phyloP scores from a whole-genome alignment of 2,797 vertebrate genomes.

The Micrastur ruficollis region DNA sequence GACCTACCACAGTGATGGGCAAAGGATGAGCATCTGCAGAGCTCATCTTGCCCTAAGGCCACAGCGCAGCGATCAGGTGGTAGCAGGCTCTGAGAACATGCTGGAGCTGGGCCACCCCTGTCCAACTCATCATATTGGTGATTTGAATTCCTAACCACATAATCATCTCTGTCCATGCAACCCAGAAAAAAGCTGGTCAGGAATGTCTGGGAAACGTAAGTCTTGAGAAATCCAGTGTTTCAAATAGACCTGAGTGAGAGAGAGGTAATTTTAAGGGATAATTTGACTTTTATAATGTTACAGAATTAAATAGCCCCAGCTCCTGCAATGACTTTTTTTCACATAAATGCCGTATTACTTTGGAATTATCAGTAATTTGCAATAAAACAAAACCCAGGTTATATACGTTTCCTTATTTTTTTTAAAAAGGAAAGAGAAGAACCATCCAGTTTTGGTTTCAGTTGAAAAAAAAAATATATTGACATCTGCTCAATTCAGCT shows the following conservation, averaged over 20 bases:
- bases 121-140: background rate
- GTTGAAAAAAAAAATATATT: background rate
- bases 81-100: background rate
- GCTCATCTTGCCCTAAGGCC: background rate
- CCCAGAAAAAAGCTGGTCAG: background rate
- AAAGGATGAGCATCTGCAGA: conserved; percentile 19
- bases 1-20: conserved; percentile 42
- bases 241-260: background rate
- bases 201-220: background rate
- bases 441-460: background rate
- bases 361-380: background rate
- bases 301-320: background rate
- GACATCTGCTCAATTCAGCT: background rate
- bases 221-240: background rate
- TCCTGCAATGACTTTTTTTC: background rate
- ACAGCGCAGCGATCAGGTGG: background rate
- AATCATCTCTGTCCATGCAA: background rate
- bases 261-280: background rate
- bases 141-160: background rate
- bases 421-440: background rate
- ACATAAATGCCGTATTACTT: background rate
- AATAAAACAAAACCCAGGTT: background rate
- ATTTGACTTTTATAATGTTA: background rate
- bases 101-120: conserved; percentile 22
- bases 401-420: background rate